phyloP scores from a whole-genome alignment of 1,140 invertebrate species.

The Paramacrobiotus metropolitanus region DNA sequence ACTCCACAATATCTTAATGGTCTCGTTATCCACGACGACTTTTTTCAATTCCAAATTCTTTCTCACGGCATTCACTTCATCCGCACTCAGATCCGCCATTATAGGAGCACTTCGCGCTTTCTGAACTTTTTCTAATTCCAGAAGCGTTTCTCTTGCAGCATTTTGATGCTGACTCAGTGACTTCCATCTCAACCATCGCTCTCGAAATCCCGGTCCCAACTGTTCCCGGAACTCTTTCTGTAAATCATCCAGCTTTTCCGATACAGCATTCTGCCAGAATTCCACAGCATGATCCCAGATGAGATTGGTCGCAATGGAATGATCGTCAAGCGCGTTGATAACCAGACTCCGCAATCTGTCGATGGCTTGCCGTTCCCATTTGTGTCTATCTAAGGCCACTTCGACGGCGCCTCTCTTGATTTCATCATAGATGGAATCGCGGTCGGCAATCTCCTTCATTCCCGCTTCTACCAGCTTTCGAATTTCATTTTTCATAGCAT shows the following conservation, averaged over 20 bases:
- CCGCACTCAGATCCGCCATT: constrained; percentile 41
- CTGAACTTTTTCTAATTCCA: not conserved
- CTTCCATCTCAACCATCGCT: not conserved
- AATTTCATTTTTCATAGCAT: constrained; percentile 66
- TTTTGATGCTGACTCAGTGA: not conserved
- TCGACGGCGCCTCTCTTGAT: constrained; percentile 66
- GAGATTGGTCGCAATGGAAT: not conserved
- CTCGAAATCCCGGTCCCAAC: not conserved
- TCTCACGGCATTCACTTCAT: constrained; percentile 71
- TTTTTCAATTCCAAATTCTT: constrained; percentile 60
- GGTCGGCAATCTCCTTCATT: constrained; percentile 38
- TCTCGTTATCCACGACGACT: constrained; percentile 48
- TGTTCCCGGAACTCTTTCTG: not conserved
- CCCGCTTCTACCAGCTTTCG: constrained; percentile 38
- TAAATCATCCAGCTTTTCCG: not conserved
- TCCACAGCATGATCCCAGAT: not conserved
- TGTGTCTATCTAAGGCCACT: constrained; percentile 55
- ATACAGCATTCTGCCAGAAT: not conserved
- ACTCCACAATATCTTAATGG: constrained; percentile 17
- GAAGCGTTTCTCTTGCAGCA: not conserved
- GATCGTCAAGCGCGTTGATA: not conserved
- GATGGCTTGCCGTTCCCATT: constrained; percentile 69
- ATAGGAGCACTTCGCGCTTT: not conserved
- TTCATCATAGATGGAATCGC: constrained; percentile 71
- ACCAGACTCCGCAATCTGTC: constrained; percentile 15